Conservation (phyloP, 2,797 vertebrate genomes). For the Silurus aristotelis region DNA sequence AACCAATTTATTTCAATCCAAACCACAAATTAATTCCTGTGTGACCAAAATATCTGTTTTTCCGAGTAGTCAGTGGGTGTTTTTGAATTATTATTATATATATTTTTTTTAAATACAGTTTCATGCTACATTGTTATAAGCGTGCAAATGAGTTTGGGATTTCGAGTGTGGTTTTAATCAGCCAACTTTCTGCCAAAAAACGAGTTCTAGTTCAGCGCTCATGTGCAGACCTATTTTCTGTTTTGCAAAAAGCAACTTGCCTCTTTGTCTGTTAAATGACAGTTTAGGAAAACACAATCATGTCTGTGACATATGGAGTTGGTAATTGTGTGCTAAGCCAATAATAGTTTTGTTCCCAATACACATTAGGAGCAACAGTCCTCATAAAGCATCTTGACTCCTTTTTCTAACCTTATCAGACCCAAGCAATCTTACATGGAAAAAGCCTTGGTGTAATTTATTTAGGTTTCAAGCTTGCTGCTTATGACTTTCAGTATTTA, state of each 20-base stretch:
- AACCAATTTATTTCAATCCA: slow-evolving; percentile 16
- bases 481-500: not conserved
- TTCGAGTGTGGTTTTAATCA: slow-evolving; percentile 17
- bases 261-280: slow-evolving; percentile 16
- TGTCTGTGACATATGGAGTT: slow-evolving; percentile 10
- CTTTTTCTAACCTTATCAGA: not conserved
- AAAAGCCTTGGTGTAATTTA: not conserved
- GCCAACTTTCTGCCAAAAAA: slow-evolving; percentile 16
- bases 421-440: not conserved
- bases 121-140: not conserved
- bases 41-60: slow-evolving; percentile 21
- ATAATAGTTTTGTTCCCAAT: not conserved
- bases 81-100: not conserved
- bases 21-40: slow-evolving; percentile 36
- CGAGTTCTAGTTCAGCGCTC: slow-evolving; percentile 17
- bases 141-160: slow-evolving; percentile 9
- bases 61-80: slow-evolving; percentile 10
- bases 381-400: slow-evolving; percentile 15
- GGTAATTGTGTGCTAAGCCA: slow-evolving; percentile 1
- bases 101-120: slow-evolving; percentile 3
- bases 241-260: not conserved
- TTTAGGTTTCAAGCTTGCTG: not conserved
- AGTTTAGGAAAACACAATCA: slow-evolving; percentile 1
- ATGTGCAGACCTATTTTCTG: slow-evolving; percentile 3
- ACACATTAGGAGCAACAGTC: slow-evolving; percentile 4